Evolutionary conservation across 2,888 invertebrate species (phyloP), one percentile per base, ranked within the genome.

Genomic region (Rugalucina vietnamica): DNA sequence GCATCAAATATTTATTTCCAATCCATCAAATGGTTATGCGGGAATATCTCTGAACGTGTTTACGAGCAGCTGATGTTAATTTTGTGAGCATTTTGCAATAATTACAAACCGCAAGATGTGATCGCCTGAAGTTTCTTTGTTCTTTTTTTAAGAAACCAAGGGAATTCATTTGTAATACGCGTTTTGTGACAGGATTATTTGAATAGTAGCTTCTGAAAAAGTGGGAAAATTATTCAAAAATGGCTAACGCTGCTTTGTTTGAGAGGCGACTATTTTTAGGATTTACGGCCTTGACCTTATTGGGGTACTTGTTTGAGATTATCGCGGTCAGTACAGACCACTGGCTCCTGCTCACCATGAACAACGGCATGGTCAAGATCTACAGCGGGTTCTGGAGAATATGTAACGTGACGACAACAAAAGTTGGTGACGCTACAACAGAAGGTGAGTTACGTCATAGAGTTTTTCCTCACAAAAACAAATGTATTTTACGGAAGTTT

Each of bases 351-450:
- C 65, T 65, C 34, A 34, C 65, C 18, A 65, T 65, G 29, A 29
- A 65, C 8, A 24, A 29, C 1, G 65, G 65, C 18, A 29, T 65
- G 65, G 21, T 65, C 4, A 32, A 34, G 34, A 88, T 90, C 21
- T 88, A 89, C 49, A 90, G 89, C 24, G 92, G 92, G 18, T 85
- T 92, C 0, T 92, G 91, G 91, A 74, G 91, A 37, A 75, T 90
- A 4, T 92, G 92, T 72, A 86, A 87, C 37, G 81, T 85, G 0
- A 78, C 77, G 21, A 50, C 78, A 70, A 76, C 43, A 14, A 37
- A 36, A 21, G 36, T 57, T 18, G 79, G 73, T 5, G 80, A 85
- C 49, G 72, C 78, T 5, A 50, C 75, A 3, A 87, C 84, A 32
- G 82, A 87, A 85, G 65, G 65, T 65, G 34, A 18, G 65, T 65